These are phyloP conservation scores for Cavia porcellus DNA, from an alignment of 2,113 vertebrate species.

Conservation along the genomic window DNA sequence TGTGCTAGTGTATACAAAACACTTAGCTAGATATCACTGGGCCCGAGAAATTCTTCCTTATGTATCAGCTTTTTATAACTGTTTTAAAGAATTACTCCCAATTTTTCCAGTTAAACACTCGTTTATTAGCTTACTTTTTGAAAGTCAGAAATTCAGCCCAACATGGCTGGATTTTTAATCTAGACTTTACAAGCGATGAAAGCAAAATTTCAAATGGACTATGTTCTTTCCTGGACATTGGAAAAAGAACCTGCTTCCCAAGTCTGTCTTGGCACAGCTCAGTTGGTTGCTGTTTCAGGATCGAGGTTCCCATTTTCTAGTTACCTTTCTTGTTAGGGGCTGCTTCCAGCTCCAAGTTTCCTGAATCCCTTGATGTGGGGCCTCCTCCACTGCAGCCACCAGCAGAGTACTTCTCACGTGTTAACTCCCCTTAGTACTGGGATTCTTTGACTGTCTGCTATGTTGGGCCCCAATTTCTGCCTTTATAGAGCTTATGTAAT, in stretches of 20 bases:
- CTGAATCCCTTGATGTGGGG: background rate
- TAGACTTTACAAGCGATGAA: background rate
- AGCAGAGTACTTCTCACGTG: background rate
- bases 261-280: conserved; percentile 5
- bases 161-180: background rate
- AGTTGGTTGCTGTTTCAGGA: background rate
- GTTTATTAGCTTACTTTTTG: background rate
- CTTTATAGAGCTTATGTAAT: conserved; percentile 32
- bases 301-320: background rate
- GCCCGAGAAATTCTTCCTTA: background rate
- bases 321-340: background rate
- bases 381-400: background rate
- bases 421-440: background rate
- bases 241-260: background rate
- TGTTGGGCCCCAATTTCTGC: background rate
- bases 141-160: background rate
- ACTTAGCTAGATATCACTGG: background rate
- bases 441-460: background rate
- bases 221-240: background rate
- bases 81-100: conserved; percentile 6
- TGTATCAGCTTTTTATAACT: background rate
- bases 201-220: background rate
- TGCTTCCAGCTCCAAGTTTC: background rate
- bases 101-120: background rate
- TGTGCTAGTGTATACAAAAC: background rate